These are phyloP conservation scores for fruit fly (Drosophila melanogaster) DNA, from an alignment of 1,140 invertebrate genomes.

Conservation along the genomic window Release_6_plus_ISO1_MT NT_037436.4:13500501-13501000, in stretches of 20 bases:
- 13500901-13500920: slow-evolving; percentile 85
- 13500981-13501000: slow-evolving; percentile 46
- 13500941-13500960: slow-evolving; percentile 86
- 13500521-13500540: background rate
- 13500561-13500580: background rate
- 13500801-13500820: background rate
- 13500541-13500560: too few relatives aligned
- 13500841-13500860: slow-evolving; percentile 12
- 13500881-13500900: slow-evolving; percentile 59
- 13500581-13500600: slow-evolving; percentile 38
- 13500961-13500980: slow-evolving; percentile 83
- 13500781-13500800: slow-evolving; percentile 8
- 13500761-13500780: slow-evolving; percentile 34
- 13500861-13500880: slow-evolving; percentile 16
- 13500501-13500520: slow-evolving; percentile 69
- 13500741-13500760: slow-evolving; percentile 68
- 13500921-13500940: slow-evolving; percentile 88
- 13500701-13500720: slow-evolving; percentile 5
- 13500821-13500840: slow-evolving; percentile 3
- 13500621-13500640: slow-evolving; percentile 71
- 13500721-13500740: slow-evolving; percentile 41
- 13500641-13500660: slow-evolving; percentile 60
- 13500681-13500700: slow-evolving; percentile 10
- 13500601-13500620: slow-evolving; percentile 52
- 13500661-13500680: slow-evolving; percentile 34